Conservation (phyloP, 2,888 invertebrate genomes). For the Oligia fasciuncula region DNA sequence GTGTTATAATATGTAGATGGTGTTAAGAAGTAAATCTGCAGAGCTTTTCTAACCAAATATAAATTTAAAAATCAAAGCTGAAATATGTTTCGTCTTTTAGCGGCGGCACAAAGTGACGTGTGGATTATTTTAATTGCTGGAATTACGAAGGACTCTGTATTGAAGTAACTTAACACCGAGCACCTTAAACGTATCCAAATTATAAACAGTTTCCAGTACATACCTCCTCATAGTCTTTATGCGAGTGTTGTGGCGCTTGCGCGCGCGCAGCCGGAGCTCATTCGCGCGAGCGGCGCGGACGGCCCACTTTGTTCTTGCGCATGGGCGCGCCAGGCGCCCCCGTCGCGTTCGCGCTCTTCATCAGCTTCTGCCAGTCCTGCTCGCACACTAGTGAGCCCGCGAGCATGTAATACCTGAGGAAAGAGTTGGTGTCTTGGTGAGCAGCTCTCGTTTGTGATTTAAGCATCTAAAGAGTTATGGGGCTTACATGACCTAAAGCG, state of each 20-base stretch:
- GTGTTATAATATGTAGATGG: not conserved
- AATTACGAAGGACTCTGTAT: not conserved
- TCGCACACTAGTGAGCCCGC: constrained; percentile 98
- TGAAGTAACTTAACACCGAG: not conserved
- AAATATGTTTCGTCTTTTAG: not conserved
- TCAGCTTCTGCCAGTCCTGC: constrained; percentile 98
- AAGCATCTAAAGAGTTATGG: not conserved
- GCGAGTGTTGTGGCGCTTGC: constrained; percentile 79
- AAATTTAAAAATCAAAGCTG: not conserved
- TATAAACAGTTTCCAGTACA: constrained; percentile 36
- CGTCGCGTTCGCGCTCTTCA: constrained; percentile 93
- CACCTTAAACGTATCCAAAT: not conserved
- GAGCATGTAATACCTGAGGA: constrained; percentile 94
- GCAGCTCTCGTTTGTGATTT: not conserved
- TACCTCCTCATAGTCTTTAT: constrained; percentile 88
- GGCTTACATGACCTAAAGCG: too few relatives aligned
- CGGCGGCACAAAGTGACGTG: not conserved
- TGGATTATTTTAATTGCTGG: too few relatives aligned
- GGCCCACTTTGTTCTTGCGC: constrained; percentile 96
- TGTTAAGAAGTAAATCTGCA: not conserved
- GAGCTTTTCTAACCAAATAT: not conserved
- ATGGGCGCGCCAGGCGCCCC: constrained; percentile 92
- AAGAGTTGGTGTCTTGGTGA: not conserved
- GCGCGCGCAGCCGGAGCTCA: constrained; percentile 90
- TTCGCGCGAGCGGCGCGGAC: constrained; percentile 97